Evolutionary conservation across 2,888 invertebrate genomes (phyloP).

Genomic region (Metalampra italica): DNA sequence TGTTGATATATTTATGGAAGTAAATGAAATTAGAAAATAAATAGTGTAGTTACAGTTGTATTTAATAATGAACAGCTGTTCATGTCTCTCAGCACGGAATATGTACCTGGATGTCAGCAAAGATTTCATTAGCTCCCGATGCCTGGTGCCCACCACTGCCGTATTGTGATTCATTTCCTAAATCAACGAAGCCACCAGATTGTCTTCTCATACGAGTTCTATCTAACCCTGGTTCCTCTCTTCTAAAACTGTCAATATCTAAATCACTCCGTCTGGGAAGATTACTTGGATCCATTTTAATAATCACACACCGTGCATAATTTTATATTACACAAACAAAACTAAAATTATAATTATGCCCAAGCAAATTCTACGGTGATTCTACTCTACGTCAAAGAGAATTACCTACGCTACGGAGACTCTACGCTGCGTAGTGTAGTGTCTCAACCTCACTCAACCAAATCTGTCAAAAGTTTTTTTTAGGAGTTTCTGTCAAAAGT

Average conservation of each 20-base stretch:
- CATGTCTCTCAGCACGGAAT: constrained; percentile 10
- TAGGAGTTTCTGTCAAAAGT: too few species aligned
- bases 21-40: too few species aligned
- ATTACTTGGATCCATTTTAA: constrained; percentile 56
- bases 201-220: constrained; percentile 79
- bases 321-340: not conserved
- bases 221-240: constrained; percentile 65
- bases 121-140: constrained; percentile 93
- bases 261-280: constrained; percentile 55
- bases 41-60: too few species aligned
- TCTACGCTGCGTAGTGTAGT: too few species aligned
- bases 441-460: too few species aligned
- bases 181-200: constrained; percentile 86
- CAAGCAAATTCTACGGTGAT: too few species aligned
- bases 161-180: constrained; percentile 86
- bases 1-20: too few species aligned
- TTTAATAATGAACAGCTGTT: too few species aligned
- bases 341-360: too few species aligned
- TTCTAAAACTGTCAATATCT: constrained; percentile 66
- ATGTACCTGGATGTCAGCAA: constrained; percentile 95
- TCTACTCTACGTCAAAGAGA: too few species aligned
- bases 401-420: too few species aligned
- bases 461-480: too few species aligned
- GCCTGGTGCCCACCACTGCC: constrained; percentile 90
- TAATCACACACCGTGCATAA: constrained; percentile 3